Evolutionary conservation across 2,113 vertebrate species (phyloP).

Genomic region (Takifugu flavidus): DNA sequence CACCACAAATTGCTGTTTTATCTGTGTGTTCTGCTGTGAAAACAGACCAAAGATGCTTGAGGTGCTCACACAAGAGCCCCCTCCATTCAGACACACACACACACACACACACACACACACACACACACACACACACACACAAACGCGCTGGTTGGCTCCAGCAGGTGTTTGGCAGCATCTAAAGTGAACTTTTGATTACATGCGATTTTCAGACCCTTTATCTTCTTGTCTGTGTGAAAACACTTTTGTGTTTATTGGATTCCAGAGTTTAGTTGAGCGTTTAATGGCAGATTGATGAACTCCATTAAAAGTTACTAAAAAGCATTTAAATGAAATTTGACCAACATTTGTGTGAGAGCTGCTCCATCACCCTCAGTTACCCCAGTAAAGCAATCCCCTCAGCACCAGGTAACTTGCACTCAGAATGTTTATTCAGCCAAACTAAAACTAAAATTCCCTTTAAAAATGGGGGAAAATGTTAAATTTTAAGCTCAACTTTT

Average conservation of each 20-base stretch:
- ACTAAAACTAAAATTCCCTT: too few relatives aligned
- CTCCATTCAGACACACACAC: constrained; percentile 22
- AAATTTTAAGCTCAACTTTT: too few relatives aligned
- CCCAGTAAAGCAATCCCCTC: too few relatives aligned
- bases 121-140: constrained; percentile 7
- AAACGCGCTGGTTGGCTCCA: constrained; percentile 22
- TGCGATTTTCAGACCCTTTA: constrained; percentile 31
- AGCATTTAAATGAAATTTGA: too few relatives aligned
- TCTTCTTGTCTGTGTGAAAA: constrained; percentile 14
- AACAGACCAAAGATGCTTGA: constrained; percentile 36
- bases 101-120: constrained; percentile 1
- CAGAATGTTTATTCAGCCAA: too few relatives aligned
- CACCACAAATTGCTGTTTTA: too few relatives aligned
- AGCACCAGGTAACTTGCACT: too few relatives aligned
- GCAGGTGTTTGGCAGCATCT: constrained; percentile 35
- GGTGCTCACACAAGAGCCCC: constrained; percentile 16
- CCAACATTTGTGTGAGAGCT: too few relatives aligned
- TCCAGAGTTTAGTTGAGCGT: background rate
- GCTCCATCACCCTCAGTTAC: too few relatives aligned
- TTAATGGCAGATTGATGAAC: too few relatives aligned
- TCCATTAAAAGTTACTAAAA: too few relatives aligned
- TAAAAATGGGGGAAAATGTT: too few relatives aligned
- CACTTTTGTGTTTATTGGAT: constrained; percentile 1
- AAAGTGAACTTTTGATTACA: constrained; percentile 8
- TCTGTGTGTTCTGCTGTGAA: constrained; percentile 11